These are phyloP conservation scores for Potamarius usumacintae DNA, from an alignment of 2,113 vertebrate species.

Conservation along the genomic window DNA sequence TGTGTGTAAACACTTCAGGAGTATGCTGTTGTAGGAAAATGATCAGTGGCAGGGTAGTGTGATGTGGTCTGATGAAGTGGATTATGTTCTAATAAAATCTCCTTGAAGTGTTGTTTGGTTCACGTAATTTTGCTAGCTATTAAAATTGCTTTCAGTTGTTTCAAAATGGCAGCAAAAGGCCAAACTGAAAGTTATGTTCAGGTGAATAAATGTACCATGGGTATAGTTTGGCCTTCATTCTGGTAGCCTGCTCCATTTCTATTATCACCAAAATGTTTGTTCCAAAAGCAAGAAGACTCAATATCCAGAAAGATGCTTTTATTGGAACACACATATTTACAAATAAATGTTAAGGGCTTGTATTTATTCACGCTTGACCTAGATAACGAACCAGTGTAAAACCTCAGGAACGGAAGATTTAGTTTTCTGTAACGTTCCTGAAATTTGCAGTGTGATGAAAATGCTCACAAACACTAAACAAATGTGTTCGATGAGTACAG, in stretches of 20 bases:
- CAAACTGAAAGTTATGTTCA: neutral
- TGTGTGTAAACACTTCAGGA: neutral
- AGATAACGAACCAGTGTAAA: neutral
- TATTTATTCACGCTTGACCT: constrained; percentile 52
- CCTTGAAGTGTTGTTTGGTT: neutral
- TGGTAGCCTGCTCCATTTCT: neutral
- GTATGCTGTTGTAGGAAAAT: neutral
- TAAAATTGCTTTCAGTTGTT: neutral
- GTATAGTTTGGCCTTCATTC: too few relatives aligned
- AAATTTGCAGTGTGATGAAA: neutral
- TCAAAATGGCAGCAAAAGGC: neutral
- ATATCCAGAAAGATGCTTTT: constrained; percentile 74
- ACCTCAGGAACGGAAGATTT: neutral
- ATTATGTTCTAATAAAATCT: neutral
- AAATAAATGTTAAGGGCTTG: constrained; percentile 61
- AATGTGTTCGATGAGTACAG: constrained; percentile 52
- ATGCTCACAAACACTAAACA: constrained; percentile 44
- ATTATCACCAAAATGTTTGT: neutral
- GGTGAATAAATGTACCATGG: too few relatives aligned
- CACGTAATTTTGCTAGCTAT: neutral
- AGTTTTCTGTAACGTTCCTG: neutral
- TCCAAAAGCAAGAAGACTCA: neutral
- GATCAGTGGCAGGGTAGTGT: neutral
- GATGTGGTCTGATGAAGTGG: neutral
- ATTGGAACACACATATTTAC: constrained; percentile 75